Evolutionary conservation across 2,888 invertebrate species (phyloP).

Genomic region (Ephialtes manifestator): DNA sequence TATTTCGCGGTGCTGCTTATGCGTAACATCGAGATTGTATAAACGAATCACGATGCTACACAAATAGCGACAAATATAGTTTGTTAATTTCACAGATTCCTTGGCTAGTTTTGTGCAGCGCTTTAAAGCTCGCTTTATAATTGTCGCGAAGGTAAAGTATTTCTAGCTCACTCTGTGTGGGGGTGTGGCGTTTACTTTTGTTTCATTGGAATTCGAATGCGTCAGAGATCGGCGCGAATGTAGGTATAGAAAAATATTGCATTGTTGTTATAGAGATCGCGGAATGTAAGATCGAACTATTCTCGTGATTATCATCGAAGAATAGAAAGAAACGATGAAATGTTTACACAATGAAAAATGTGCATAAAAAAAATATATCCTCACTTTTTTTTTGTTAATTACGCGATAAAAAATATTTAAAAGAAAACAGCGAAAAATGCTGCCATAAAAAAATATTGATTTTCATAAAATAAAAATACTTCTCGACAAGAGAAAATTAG

Average conservation of each 20-base stretch:
- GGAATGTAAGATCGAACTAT: not conserved
- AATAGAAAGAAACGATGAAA: no score
- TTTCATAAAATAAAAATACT: no score
- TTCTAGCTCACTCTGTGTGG: constrained; percentile 9
- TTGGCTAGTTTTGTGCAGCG: not conserved
- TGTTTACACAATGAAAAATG: no score
- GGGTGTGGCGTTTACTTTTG: constrained; percentile 21
- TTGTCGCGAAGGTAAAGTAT: constrained; percentile 34
- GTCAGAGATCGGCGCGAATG: constrained; percentile 1
- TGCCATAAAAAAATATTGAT: no score
- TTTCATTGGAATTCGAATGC: constrained; percentile 35
- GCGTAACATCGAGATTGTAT: not conserved
- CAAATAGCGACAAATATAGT: not conserved
- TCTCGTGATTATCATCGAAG: not conserved
- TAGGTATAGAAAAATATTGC: not conserved
- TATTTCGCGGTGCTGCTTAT: not conserved
- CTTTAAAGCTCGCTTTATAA: constrained; percentile 22
- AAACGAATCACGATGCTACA: not conserved
- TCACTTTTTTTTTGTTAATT: no score
- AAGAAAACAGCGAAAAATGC: no score
- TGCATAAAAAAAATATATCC: no score
- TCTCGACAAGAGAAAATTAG: no score
- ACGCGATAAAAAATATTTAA: no score
- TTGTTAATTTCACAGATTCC: not conserved
- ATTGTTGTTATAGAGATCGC: not conserved